These are phyloP conservation scores for Sphaeridia pumilis DNA, from an alignment of 2,888 invertebrate genomes.

Conservation along the genomic window DNA sequence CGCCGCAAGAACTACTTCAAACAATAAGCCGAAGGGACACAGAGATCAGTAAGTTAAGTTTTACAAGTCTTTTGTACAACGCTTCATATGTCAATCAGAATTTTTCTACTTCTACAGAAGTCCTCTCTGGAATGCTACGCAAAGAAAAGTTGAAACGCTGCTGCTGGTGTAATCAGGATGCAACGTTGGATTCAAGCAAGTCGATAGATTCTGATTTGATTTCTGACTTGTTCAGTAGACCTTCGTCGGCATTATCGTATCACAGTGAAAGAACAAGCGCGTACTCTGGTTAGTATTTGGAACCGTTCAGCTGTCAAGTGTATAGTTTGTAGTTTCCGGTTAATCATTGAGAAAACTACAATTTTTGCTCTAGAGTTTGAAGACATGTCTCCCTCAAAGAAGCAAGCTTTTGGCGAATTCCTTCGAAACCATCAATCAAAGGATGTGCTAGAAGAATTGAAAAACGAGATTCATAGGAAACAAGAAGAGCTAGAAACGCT, in stretches of 20 bases:
- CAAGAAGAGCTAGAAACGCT: conserved; percentile 21
- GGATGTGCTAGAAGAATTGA: conserved; percentile 17
- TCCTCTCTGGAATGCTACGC: conserved; percentile 18
- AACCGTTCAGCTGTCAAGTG: too few relatives aligned
- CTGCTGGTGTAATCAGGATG: not conserved
- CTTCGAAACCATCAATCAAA: conserved; percentile 19
- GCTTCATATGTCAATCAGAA: not conserved
- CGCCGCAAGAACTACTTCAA: conserved; percentile 16
- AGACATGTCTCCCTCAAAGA: conserved; percentile 16
- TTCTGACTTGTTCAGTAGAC: not conserved
- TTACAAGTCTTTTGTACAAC: not conserved
- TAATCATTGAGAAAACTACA: too few relatives aligned
- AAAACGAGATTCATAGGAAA: conserved; percentile 16
- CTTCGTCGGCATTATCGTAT: too few relatives aligned
- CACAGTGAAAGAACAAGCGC: too few relatives aligned
- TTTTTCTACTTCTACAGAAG: conserved; percentile 10
- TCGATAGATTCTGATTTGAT: too few relatives aligned
- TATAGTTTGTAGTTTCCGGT: too few relatives aligned
- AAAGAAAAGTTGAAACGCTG: conserved; percentile 15
- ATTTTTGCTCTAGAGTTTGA: conserved; percentile 11
- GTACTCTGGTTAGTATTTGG: too few relatives aligned
- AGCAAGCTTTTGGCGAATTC: conserved; percentile 26
- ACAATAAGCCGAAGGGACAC: conserved; percentile 18
- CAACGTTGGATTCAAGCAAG: not conserved
- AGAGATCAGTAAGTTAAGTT: conserved; percentile 22